A percentile compares a stretch with the other conserved stretches of the same genome.
These are phyloP conservation scores for Macropus fuliginosus DNA, from an alignment of 2,797 vertebrate species.

Conservation along the genomic window DNA sequence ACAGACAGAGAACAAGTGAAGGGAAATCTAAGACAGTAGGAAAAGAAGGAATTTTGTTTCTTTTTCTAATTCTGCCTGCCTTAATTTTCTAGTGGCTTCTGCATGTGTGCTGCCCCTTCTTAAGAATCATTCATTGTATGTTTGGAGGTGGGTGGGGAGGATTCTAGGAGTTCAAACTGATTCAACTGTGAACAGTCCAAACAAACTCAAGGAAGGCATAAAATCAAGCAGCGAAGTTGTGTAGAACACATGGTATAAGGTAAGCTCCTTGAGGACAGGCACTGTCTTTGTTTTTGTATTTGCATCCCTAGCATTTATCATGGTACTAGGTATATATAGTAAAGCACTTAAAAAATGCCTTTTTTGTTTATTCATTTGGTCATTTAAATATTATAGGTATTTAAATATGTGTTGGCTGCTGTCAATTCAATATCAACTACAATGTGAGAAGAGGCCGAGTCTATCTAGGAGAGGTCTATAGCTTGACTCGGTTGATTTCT, in stretches of 20 bases:
- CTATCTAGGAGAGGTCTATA: not conserved
- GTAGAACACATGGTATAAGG: constrained; percentile 15
- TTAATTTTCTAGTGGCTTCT: constrained; percentile 42
- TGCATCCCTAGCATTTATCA: not conserved
- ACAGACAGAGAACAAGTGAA: not conserved
- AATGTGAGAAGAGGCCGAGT: not conserved
- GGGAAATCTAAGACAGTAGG: not conserved
- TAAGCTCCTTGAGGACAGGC: not conserved
- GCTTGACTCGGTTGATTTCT: not conserved
- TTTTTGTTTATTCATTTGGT: not conserved
- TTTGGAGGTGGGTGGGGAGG: not conserved
- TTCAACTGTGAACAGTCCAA: constrained; percentile 26
- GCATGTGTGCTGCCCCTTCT: not conserved
- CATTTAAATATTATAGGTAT: constrained; percentile 44
- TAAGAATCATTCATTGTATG: not conserved
- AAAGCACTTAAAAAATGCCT: not conserved
- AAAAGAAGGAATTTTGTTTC: not conserved
- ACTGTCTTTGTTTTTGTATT: not conserved
- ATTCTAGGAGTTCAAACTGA: not conserved
- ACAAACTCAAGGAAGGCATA: constrained; percentile 2
- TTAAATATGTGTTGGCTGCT: constrained; percentile 43
- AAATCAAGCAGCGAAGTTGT: constrained; percentile 47
- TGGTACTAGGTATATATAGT: not conserved
- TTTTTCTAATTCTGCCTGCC: not conserved
- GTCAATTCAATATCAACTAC: not conserved